Evolutionary conservation across 2,888 invertebrate genomes (phyloP).

Genomic region (Patella ulyssiponensis): DNA sequence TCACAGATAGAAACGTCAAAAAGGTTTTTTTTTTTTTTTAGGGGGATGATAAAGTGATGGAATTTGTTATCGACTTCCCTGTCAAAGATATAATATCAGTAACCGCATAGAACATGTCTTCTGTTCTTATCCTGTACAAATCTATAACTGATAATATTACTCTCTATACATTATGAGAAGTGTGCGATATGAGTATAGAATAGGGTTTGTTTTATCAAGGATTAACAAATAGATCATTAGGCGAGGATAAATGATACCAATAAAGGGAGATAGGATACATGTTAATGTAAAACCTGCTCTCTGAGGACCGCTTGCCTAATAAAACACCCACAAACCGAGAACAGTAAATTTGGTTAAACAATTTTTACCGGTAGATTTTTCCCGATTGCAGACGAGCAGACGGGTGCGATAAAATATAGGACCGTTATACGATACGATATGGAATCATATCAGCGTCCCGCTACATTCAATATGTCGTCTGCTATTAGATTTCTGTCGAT

Average conservation of each 20-base stretch:
- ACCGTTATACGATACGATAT: conserved; percentile 7
- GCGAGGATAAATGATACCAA: background rate
- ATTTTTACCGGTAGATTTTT: background rate
- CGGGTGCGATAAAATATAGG: background rate
- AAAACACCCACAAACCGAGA: background rate
- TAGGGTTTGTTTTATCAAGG: no score
- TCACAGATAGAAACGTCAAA: no score
- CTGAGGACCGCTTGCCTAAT: no score
- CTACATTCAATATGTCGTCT: conserved; percentile 2
- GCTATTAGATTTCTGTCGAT: background rate
- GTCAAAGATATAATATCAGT: no score
- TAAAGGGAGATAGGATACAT: background rate
- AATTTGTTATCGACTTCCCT: no score
- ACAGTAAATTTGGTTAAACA: conserved; percentile 4
- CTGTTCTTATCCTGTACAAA: no score
- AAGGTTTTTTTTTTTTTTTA: no score
- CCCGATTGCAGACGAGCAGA: background rate
- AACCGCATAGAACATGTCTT: no score
- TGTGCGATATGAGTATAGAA: no score
- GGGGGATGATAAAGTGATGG: no score
- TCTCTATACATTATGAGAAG: no score
- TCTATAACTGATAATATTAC: no score
- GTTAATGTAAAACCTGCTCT: background rate
- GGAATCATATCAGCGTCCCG: background rate
- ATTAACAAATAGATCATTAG: background rate